A percentile compares a stretch with the other conserved stretches of the same genome.
Evolutionary conservation across 1,140 invertebrate species (phyloP).

Genomic region (Potamilus streckersoni): DNA sequence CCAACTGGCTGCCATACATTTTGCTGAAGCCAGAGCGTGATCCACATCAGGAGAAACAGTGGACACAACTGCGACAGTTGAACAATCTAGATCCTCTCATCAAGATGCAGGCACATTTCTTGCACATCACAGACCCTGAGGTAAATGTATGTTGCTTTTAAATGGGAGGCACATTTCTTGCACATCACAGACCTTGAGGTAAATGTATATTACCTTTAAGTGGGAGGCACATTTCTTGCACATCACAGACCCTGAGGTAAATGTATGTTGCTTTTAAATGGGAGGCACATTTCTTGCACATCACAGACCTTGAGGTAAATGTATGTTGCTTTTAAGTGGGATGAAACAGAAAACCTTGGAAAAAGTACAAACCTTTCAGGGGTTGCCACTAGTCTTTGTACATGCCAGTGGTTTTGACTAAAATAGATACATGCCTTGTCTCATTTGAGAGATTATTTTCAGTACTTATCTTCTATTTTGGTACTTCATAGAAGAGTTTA

Average conservation of each 20-base stretch:
- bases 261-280: not conserved
- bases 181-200: constrained; percentile 62
- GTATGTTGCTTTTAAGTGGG: too few species aligned
- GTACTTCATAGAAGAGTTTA: too few species aligned
- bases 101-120: constrained; percentile 56
- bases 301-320: constrained; percentile 62
- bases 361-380: too few species aligned
- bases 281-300: constrained; percentile 58
- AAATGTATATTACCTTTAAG: constrained; percentile 1
- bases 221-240: constrained; percentile 52
- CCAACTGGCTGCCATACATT: constrained; percentile 64
- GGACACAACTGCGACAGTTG: constrained; percentile 54
- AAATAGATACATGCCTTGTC: too few species aligned
- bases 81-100: constrained; percentile 63
- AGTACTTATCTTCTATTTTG: too few species aligned
- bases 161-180: constrained; percentile 48
- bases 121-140: constrained; percentile 59
- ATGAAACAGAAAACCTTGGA: too few species aligned
- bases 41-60: constrained; percentile 58
- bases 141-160: constrained; percentile 36
- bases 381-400: too few species aligned
- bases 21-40: constrained; percentile 57
- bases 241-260: constrained; percentile 62
- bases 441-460: too few species aligned
- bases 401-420: too few species aligned